A percentile compares a stretch with the other conserved stretches of the same genome.
These are phyloP conservation scores for Furcula furcula DNA, from an alignment of 2,888 invertebrate species.

Conservation along the genomic window DNA sequence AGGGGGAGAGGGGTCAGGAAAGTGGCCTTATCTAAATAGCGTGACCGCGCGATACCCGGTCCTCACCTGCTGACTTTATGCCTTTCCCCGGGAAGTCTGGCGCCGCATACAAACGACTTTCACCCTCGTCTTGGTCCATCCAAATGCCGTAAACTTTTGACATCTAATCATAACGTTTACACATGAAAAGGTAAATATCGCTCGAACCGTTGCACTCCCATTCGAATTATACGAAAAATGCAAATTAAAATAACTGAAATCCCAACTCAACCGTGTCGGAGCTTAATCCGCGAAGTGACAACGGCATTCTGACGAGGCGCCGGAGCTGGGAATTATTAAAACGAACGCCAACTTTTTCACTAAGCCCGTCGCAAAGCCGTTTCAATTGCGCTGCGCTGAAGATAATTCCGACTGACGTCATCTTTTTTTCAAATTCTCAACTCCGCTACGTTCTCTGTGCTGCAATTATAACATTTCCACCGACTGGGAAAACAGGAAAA, in stretches of 20 bases:
- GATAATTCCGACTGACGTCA: conserved; percentile 82
- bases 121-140: conserved; percentile 52
- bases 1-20: conserved; percentile 60
- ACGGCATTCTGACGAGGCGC: conserved; percentile 82
- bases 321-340: conserved; percentile 81
- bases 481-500: conserved; percentile 80
- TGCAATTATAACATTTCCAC: conserved; percentile 81
- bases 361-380: conserved; percentile 82
- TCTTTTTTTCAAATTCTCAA: conserved; percentile 80
- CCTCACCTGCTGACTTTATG: conserved; percentile 74
- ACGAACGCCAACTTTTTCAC: conserved; percentile 82
- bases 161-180: conserved; percentile 47
- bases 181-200: conserved; percentile 41
- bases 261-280: conserved; percentile 79
- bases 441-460: conserved; percentile 77
- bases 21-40: conserved; percentile 76
- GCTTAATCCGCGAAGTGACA: conserved; percentile 82
- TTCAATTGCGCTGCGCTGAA: conserved; percentile 82
- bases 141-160: conserved; percentile 57
- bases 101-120: conserved; percentile 70
- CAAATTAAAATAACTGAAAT: conserved; percentile 81
- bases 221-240: conserved; percentile 64
- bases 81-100: conserved; percentile 63
- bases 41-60: conserved; percentile 71
- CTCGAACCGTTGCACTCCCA: conserved; percentile 48